Evolutionary conservation across 2,113 vertebrate genomes (phyloP).

Genomic region (Crypturellus undulatus): DNA sequence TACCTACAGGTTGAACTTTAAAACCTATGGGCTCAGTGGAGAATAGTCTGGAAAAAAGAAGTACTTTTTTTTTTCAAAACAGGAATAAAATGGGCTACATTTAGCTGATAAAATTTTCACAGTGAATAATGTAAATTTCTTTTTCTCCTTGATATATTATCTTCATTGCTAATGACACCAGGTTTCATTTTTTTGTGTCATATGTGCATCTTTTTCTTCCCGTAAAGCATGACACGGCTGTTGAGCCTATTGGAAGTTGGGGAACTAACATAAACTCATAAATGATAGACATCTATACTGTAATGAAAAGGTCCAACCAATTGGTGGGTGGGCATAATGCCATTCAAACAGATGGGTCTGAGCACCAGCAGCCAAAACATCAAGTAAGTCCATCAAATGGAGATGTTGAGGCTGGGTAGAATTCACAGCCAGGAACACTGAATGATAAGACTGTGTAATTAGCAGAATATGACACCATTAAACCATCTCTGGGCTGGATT

Average conservation of each 20-base stretch:
- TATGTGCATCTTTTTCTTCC: not conserved
- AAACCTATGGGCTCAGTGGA: not conserved
- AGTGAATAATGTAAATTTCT: not conserved
- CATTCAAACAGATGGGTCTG: constrained; percentile 64
- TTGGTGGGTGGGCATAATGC: constrained; percentile 57
- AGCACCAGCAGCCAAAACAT: constrained; percentile 50
- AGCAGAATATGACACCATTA: constrained; percentile 62
- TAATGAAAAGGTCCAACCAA: constrained; percentile 66
- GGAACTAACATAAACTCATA: constrained; percentile 48
- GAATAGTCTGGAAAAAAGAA: not conserved
- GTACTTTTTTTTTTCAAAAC: not conserved
- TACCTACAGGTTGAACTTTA: not conserved
- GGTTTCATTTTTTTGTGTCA: not conserved
- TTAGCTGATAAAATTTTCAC: not conserved
- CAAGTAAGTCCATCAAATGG: constrained; percentile 58
- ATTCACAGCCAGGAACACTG: constrained; percentile 55
- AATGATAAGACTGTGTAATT: constrained; percentile 49
- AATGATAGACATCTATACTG: constrained; percentile 43
- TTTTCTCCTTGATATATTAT: not conserved
- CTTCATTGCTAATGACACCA: not conserved
- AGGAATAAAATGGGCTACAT: not conserved
- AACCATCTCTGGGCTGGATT: constrained; percentile 50
- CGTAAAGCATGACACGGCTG: not conserved
- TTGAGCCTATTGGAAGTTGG: not conserved
- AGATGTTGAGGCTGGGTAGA: constrained; percentile 53